Evolutionary conservation across 2,888 invertebrate species (phyloP), one percentile per base, ranked within the genome.

Genomic region (Pristionchus maxplancki): DNA sequence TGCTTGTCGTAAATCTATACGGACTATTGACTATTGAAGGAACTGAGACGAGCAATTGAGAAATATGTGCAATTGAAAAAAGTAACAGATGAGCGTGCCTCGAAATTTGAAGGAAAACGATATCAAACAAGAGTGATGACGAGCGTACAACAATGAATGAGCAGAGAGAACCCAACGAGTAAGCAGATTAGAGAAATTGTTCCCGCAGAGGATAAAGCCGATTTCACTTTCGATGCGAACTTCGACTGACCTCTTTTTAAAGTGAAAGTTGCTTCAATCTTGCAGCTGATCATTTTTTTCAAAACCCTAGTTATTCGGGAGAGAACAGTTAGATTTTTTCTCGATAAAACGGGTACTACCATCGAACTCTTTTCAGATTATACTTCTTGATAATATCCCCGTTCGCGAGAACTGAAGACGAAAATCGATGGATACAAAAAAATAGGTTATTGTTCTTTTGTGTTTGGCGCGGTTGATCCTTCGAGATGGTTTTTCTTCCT

Each of bases 201-300:
- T 34, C 71, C 71, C 37, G 37, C 64, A 13, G 13, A n/a, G 71
- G 71, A 71, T 71, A 71, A 71, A 71, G 37, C 71, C 37, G 71
- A 78, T 78, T 78, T 78, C 78, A 15, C 78, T 78, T 48, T 78
- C 78, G 48, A 78, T 78, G 8, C 78, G 48, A 40, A 78, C 78
- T 48, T 34, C 15, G 44, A n/a, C 13, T 78, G 44, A 78, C 78
- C 78, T 78, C 44, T 78, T 78, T 78, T 78, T 71, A 15, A 24
- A 71, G 37, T 71, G 71, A 71, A 71, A 71, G 71, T 37, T 44
- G 5, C 62, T n/a, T 3, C 62, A 28, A 9, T 9, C n/a, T 58
- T 58, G 58, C 58, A 58, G n/a, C n/a, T 58, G 58, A 58, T 58
- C 20, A 44, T 44, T 11, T 44, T 6, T 44, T n/a, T n/a, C n/a